Conservation (phyloP, 2,797 vertebrate species). For the Myotis myotis region DNA sequence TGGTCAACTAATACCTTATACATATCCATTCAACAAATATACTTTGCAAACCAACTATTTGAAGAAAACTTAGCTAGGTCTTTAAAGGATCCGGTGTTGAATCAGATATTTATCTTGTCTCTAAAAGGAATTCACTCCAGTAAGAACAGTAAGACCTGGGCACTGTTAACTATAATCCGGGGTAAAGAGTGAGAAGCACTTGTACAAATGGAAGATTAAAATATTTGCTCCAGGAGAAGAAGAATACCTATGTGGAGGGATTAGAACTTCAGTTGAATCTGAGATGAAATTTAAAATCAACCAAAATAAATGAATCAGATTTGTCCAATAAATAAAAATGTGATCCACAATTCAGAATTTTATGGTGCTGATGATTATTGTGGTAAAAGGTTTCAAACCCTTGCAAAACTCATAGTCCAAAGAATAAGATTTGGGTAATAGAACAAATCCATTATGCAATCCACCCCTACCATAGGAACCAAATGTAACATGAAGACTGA, state of each 20-base stretch:
- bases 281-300: constrained; percentile 38
- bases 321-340: background rate
- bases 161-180: background rate
- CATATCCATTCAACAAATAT: background rate
- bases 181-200: background rate
- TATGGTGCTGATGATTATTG: background rate
- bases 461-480: background rate
- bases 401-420: background rate
- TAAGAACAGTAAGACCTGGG: background rate
- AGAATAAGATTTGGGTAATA: background rate
- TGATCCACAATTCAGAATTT: background rate
- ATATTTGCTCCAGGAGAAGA: background rate
- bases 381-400: background rate
- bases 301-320: background rate
- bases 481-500: background rate
- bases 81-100: background rate
- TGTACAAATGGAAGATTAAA: background rate
- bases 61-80: background rate
- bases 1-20: background rate
- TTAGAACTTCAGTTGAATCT: background rate
- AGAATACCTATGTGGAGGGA: background rate
- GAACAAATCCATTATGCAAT: background rate
- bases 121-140: background rate
- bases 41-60: background rate
- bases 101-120: background rate